phyloP scores from a whole-genome alignment of 2,888 invertebrate genomes.

The Pycnomerus fuliginosus region DNA sequence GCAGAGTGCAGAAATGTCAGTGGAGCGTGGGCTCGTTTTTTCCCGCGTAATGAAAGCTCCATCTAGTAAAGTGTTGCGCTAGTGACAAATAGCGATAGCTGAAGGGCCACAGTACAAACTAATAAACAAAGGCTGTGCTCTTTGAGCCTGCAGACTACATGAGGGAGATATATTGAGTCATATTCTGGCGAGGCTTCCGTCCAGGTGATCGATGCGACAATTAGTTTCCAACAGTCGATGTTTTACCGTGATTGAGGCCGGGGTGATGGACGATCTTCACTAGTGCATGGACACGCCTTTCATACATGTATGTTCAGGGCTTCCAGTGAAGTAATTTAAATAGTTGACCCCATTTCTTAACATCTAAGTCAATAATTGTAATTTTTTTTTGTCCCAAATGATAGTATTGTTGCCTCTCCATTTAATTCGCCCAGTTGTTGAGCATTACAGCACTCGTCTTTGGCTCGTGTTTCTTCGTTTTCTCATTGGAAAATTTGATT shows the following conservation, averaged over 20 bases:
- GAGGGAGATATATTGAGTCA: constrained; percentile 41
- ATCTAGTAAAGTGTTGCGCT: constrained; percentile 29
- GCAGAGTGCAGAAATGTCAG: constrained; percentile 27
- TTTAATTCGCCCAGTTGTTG: no score
- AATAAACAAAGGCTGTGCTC: constrained; percentile 22
- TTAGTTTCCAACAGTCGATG: constrained; percentile 42
- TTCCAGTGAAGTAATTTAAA: no score
- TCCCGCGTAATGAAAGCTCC: constrained; percentile 31
- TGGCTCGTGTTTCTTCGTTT: no score
- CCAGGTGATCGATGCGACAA: constrained; percentile 47
- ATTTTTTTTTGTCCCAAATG: no score
- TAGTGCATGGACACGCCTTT: no score
- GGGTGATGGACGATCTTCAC: constrained; percentile 41
- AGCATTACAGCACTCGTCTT: no score
- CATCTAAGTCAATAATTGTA: no score
- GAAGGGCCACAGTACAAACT: constrained; percentile 16
- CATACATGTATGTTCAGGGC: no score
- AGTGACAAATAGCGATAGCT: constrained; percentile 31
- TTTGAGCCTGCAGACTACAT: constrained; percentile 15
- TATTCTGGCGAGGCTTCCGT: constrained; percentile 37
- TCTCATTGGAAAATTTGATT: no score
- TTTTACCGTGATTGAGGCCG: constrained; percentile 45
- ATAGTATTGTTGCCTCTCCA: no score
- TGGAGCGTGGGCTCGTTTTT: constrained; percentile 24
- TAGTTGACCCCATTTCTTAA: no score